These are phyloP conservation scores for Drosophila yooni DNA, from an alignment of 2,888 invertebrate species.

Conservation along the genomic window DNA sequence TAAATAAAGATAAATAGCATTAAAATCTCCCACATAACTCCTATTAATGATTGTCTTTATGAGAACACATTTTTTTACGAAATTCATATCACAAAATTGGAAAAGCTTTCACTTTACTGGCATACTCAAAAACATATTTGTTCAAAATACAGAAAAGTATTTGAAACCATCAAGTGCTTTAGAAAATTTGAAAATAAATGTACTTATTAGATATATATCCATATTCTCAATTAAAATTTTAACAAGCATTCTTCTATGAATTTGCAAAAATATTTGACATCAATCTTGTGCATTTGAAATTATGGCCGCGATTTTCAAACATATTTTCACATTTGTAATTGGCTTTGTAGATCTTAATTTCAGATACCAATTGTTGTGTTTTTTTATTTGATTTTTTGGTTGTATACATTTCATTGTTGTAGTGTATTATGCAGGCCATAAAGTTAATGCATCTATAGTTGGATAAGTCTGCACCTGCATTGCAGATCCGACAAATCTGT, in stretches of 20 bases:
- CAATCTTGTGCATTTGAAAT: background rate
- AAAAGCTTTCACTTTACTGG: background rate
- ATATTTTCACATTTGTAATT: background rate
- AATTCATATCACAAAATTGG: background rate
- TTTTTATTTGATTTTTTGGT: background rate
- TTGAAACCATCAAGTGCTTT: background rate
- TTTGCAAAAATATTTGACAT: background rate
- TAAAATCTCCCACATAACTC: background rate
- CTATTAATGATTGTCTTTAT: background rate
- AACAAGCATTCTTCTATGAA: background rate
- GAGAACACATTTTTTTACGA: background rate
- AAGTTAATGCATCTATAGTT: conserved; percentile 29
- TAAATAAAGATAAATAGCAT: background rate
- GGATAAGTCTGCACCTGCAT: conserved; percentile 38
- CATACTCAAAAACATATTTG: background rate
- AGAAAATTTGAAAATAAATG: background rate
- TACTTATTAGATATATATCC: background rate
- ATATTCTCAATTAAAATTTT: background rate
- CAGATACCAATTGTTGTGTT: background rate
- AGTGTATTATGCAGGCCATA: background rate
- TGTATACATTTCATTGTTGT: background rate
- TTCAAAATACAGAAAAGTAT: background rate
- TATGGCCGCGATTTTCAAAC: background rate
- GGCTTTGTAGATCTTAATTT: background rate
- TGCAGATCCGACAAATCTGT: conserved; percentile 3